These are phyloP conservation scores for Lepus townsendii DNA, from an alignment of 2,797 vertebrate species.

Conservation along the genomic window DNA sequence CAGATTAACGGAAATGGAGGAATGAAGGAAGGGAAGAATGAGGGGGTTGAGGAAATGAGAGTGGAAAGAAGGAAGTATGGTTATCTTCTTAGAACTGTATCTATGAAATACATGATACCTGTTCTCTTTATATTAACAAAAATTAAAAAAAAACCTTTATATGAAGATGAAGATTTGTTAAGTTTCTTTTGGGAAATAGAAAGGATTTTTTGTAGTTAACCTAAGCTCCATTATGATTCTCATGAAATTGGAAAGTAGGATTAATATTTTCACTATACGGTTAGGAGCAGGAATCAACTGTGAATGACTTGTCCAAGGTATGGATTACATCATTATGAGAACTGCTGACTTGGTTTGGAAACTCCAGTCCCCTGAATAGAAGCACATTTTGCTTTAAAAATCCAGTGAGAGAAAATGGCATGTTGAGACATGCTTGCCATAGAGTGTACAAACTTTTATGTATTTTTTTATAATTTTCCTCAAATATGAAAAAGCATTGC, in stretches of 20 bases:
- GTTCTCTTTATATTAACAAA: too few species aligned
- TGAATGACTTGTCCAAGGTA: neutral
- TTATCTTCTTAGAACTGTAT: too few species aligned
- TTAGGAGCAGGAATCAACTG: neutral
- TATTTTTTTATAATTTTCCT: neutral
- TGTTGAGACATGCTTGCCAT: neutral
- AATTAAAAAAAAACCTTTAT: neutral
- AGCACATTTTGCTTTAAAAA: neutral
- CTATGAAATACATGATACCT: too few species aligned
- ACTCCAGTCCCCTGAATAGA: neutral
- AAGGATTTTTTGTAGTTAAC: slow-evolving; percentile 32
- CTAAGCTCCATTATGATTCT: neutral
- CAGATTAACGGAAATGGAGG: too few species aligned
- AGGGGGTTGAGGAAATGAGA: too few species aligned
- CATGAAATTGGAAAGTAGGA: neutral
- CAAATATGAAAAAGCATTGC: neutral
- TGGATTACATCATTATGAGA: neutral
- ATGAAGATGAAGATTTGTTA: slow-evolving; percentile 1
- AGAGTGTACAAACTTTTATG: neutral
- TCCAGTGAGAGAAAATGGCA: neutral
- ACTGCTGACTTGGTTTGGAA: neutral
- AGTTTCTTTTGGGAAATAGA: neutral
- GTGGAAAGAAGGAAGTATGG: too few species aligned
- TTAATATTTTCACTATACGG: neutral
- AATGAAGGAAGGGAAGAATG: too few species aligned